Evolutionary conservation across 2,888 invertebrate genomes (phyloP), one percentile per base, ranked within the genome.

Genomic region (Meiosimyza platycephala): DNA sequence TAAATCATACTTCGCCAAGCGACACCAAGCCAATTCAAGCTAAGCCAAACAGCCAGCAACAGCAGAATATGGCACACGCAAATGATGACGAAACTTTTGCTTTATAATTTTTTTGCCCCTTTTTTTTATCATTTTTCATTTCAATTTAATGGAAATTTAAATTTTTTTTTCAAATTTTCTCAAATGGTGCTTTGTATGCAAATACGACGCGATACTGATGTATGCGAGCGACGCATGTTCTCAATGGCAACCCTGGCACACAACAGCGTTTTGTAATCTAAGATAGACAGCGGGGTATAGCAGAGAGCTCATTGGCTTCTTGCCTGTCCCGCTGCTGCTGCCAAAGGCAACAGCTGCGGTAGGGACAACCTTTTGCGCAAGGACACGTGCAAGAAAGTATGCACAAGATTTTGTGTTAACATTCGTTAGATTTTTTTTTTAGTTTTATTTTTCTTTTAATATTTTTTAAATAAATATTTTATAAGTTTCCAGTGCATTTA

Each of bases 181-280:
- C 76, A 73, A 76, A 77, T 75, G 76, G 73, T 76, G 78, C 76
- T 77, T 76, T 75, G 77, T 77, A 78, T 78, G 78, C 76, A 77
- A 78, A 77, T 76, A 75, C 75, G 52, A 59, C 55, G 71, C 71
- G 28, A 28, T 28, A 28, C 28, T 28, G 28, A 71, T 72, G 71
- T 18, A 52, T 33, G 55, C 51, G 15, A 13, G 52, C 62, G 28
- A 70, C 70, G 70, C 70, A 70, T 62, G 70, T 50, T 62, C 40
- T 22, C 59, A 60, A 60, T 60, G n/a, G 60, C 55, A 50, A 16
- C 57, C 9, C 40, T 40, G 9, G 9, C 40, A 40, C 40, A 40
- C 40, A 40, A 9, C 18, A 51, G 33, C 15, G 55, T 16, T 33
- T 18, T 13, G 28, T 48, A 12, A 28, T 18, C 6, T 12, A 6